Evolutionary conservation across 2,113 vertebrate genomes (phyloP).

Genomic region (Paralichthys olivaceus): DNA sequence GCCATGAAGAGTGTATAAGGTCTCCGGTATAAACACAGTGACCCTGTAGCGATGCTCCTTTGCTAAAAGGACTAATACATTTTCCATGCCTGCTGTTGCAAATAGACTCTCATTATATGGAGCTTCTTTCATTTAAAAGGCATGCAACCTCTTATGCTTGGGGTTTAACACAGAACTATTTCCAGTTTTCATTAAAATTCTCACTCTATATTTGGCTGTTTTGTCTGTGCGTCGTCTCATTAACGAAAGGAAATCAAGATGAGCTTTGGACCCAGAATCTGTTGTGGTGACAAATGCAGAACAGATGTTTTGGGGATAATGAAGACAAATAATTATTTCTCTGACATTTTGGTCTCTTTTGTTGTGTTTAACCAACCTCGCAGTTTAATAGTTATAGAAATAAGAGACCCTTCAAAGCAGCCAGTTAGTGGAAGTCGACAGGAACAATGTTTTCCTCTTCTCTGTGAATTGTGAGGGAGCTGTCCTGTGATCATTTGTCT

Average conservation of each 20-base stretch:
- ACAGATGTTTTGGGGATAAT: slow-evolving; percentile 62
- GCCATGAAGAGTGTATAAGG: slow-evolving; percentile 56
- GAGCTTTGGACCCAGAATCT: slow-evolving; percentile 14
- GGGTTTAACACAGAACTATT: slow-evolving; percentile 59
- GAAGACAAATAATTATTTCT: slow-evolving; percentile 40
- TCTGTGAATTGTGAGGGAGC: slow-evolving; percentile 26
- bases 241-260: slow-evolving; percentile 40
- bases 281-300: slow-evolving; percentile 36
- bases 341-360: slow-evolving; percentile 25
- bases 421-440: slow-evolving; percentile 7
- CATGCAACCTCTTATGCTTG: slow-evolving; percentile 52
- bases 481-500: slow-evolving; percentile 50
- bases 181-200: slow-evolving; percentile 69
- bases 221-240: slow-evolving; percentile 43
- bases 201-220: slow-evolving; percentile 54
- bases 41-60: slow-evolving; percentile 13
- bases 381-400: slow-evolving; percentile 25
- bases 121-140: slow-evolving; percentile 67
- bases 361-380: slow-evolving; percentile 30
- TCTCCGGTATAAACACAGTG: slow-evolving; percentile 32
- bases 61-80: slow-evolving; percentile 50
- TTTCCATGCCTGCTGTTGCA: slow-evolving; percentile 59
- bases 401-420: slow-evolving; percentile 37
- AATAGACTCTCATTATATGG: slow-evolving; percentile 59
- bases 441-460: background rate